Evolutionary conservation across 2,113 vertebrate genomes (phyloP).

Genomic region (Saiga tatarica): DNA sequence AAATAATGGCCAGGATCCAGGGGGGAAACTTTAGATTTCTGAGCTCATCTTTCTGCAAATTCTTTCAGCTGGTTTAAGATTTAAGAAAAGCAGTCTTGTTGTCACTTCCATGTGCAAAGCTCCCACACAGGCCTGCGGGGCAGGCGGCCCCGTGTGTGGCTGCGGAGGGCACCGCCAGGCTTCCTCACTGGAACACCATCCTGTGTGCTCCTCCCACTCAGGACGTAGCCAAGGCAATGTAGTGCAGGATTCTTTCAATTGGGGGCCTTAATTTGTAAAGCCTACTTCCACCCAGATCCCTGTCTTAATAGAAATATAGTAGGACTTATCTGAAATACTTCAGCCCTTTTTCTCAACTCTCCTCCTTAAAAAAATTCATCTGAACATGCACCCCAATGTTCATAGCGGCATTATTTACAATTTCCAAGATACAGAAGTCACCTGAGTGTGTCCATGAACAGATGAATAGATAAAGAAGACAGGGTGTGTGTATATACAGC

Average conservation of each 20-base stretch:
- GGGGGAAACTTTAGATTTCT: not conserved
- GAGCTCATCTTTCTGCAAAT: not conserved
- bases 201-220: not conserved
- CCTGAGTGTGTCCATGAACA: not conserved
- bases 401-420: not conserved
- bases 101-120: not conserved
- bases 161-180: fast-evolving
- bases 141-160: not conserved
- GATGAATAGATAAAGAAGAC: not conserved
- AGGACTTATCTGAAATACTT: not conserved
- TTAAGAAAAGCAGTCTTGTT: not conserved
- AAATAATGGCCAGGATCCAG: not conserved
- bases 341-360: not conserved
- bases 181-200: not conserved
- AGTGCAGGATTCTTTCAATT: not conserved
- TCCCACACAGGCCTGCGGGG: fast-evolving
- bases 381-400: not conserved
- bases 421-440: not conserved
- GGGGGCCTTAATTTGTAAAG: not conserved
- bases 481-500: not conserved
- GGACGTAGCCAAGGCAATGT: not conserved
- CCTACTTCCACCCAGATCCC: not conserved
- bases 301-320: not conserved
- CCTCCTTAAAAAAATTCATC: not conserved
- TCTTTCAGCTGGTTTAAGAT: not conserved